Evolutionary conservation across 2,113 vertebrate genomes (phyloP).

Genomic region (Turdus rufiventris): DNA sequence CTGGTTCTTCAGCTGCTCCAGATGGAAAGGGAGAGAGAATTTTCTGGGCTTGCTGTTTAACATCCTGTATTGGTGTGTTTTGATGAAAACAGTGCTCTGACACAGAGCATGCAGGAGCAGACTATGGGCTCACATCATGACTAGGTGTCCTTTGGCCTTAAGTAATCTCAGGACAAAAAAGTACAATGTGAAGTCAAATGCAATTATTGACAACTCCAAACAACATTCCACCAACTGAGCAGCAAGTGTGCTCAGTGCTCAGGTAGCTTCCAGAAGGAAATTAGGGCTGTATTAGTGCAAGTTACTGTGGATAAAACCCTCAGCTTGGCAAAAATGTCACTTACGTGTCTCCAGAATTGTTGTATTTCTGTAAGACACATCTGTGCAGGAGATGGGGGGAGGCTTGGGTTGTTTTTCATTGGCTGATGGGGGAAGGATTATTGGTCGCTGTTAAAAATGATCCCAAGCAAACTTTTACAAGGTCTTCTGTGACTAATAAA

Average conservation of each 20-base stretch:
- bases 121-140: neutral
- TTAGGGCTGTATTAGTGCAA: neutral
- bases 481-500: slow-evolving; percentile 59
- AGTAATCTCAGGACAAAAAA: neutral
- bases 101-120: neutral
- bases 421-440: slow-evolving; percentile 26
- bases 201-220: neutral
- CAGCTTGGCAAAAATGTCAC: neutral
- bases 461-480: slow-evolving; percentile 60
- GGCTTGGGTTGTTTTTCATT: slow-evolving; percentile 6
- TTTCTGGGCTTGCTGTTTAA: neutral
- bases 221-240: neutral
- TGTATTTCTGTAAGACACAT: slow-evolving; percentile 4
- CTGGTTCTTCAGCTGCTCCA: slow-evolving; percentile 27
- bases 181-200: neutral
- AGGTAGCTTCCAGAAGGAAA: slow-evolving; percentile 24
- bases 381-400: neutral
- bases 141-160: neutral
- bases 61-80: neutral
- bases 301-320: neutral
- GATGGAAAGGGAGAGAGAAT: neutral
- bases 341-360: neutral
- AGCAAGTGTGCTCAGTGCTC: neutral
- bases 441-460: slow-evolving; percentile 49
- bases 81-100: neutral